Conservation (phyloP, 2,797 vertebrate genomes). For the Malacoctenus gilli region DNA sequence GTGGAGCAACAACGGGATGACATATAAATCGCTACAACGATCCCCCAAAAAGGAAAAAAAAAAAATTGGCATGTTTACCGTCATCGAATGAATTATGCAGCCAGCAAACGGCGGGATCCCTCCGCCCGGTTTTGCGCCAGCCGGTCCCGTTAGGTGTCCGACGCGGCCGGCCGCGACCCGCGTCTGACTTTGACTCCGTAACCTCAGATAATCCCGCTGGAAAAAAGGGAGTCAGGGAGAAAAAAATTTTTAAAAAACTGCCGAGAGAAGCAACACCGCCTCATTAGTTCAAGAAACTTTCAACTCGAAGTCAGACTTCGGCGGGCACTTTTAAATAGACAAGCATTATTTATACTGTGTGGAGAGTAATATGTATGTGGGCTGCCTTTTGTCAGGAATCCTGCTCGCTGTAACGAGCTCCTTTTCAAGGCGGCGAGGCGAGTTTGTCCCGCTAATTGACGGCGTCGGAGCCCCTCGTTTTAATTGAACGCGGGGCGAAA, state of each 20-base stretch:
- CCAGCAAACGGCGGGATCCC: neutral
- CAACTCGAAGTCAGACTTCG: slow-evolving; percentile 13
- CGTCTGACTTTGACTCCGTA: neutral
- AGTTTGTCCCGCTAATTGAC: slow-evolving; percentile 6
- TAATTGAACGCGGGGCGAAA: neutral
- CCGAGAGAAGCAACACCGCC: slow-evolving; percentile 11
- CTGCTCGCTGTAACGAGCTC: neutral
- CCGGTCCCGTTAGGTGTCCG: too few species aligned
- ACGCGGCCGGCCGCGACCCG: neutral
- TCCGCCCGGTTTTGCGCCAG: neutral
- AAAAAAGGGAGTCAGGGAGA: slow-evolving; percentile 19
- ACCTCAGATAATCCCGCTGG: slow-evolving; percentile 22
- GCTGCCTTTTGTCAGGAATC: slow-evolving; percentile 18
- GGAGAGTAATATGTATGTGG: neutral
- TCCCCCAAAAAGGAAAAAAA: too few species aligned
- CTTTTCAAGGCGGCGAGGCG: slow-evolving; percentile 2
- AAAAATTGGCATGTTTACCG: neutral
- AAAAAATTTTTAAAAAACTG: too few species aligned
- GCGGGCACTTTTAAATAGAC: neutral
- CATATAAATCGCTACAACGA: slow-evolving; percentile 1
- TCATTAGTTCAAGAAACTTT: slow-evolving; percentile 34
- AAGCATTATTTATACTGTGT: slow-evolving; percentile 26
- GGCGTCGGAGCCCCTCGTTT: neutral
- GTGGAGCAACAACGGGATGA: neutral
- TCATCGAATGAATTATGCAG: too few species aligned